Evolutionary conservation across 1,140 invertebrate genomes (phyloP).

Genomic region (Drosophila watanabei): DNA sequence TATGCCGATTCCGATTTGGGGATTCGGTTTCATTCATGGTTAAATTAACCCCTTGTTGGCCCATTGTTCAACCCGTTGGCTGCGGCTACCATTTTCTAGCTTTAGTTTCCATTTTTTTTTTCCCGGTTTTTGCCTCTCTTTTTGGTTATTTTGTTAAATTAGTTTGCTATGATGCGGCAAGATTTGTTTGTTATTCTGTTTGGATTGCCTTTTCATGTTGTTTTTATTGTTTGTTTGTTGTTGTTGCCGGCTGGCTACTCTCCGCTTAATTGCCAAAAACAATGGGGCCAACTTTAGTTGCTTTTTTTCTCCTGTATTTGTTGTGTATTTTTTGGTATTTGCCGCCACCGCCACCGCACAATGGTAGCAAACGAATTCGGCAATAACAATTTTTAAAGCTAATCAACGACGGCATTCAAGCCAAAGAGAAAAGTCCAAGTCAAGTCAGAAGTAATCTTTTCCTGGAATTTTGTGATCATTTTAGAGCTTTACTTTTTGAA

Average conservation of each 20-base stretch:
- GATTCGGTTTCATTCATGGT: slow-evolving; percentile 16
- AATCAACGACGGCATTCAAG: slow-evolving; percentile 58
- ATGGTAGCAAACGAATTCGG: slow-evolving; percentile 49
- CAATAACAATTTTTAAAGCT: slow-evolving; percentile 55
- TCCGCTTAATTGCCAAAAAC: slow-evolving; percentile 65
- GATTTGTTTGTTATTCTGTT: slow-evolving; percentile 52
- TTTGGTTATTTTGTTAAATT: slow-evolving; percentile 59
- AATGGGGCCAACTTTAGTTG: slow-evolving; percentile 25
- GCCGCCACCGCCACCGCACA: slow-evolving; percentile 23
- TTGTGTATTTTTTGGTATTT: not conserved
- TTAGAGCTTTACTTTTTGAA: not conserved
- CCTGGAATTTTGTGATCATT: slow-evolving; percentile 2
- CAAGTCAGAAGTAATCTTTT: slow-evolving; percentile 8
- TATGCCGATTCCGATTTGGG: slow-evolving; percentile 9
- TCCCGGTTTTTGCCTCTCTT: not conserved
- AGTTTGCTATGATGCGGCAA: slow-evolving; percentile 65
- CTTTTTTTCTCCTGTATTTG: not conserved
- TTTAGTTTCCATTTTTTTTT: slow-evolving; percentile 2
- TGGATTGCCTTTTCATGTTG: slow-evolving; percentile 49
- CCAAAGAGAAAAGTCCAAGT: not conserved
- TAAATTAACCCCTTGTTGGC: slow-evolving; percentile 12
- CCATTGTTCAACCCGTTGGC: slow-evolving; percentile 38
- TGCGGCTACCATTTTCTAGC: slow-evolving; percentile 29
- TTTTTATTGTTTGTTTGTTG: slow-evolving; percentile 41
- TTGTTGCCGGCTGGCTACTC: slow-evolving; percentile 33